Conservation (phyloP, 2,888 invertebrate genomes). For the Diaperis boleti region DNA sequence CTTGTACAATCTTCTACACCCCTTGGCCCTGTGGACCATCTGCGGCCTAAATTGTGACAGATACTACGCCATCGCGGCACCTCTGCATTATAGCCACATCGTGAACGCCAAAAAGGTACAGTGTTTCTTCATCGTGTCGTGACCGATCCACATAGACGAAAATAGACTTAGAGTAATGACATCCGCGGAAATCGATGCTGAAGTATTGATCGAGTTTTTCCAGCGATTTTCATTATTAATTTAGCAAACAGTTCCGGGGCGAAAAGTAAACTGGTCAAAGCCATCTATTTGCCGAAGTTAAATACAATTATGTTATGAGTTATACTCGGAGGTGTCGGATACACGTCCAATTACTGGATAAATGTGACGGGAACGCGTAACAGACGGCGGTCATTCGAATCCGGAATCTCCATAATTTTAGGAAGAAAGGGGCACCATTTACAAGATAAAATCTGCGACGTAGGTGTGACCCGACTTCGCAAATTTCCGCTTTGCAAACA, state of each 20-base stretch:
- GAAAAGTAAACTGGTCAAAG: conserved; percentile 8
- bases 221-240: conserved; percentile 17
- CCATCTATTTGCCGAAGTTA: conserved; percentile 14
- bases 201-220: conserved; percentile 11
- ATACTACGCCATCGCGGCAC: conserved; percentile 84
- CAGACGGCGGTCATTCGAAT: no score
- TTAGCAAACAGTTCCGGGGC: conserved; percentile 16
- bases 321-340: background rate
- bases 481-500: no score
- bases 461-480: no score
- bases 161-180: conserved; percentile 14
- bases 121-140: conserved; percentile 1
- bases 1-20: conserved; percentile 78
- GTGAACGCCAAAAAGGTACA: conserved; percentile 78
- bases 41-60: conserved; percentile 84
- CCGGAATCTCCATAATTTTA: no score
- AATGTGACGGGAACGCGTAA: background rate
- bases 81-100: conserved; percentile 82
- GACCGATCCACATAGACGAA: conserved; percentile 1
- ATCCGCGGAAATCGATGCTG: conserved; percentile 1
- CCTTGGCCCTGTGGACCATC: conserved; percentile 83
- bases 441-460: no score
- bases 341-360: background rate
- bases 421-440: no score
- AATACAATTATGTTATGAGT: conserved; percentile 27